Base-by-base conservation (phyloP, 1,140 invertebrate genomes). In the Dufourea novaeangliae region DNA sequence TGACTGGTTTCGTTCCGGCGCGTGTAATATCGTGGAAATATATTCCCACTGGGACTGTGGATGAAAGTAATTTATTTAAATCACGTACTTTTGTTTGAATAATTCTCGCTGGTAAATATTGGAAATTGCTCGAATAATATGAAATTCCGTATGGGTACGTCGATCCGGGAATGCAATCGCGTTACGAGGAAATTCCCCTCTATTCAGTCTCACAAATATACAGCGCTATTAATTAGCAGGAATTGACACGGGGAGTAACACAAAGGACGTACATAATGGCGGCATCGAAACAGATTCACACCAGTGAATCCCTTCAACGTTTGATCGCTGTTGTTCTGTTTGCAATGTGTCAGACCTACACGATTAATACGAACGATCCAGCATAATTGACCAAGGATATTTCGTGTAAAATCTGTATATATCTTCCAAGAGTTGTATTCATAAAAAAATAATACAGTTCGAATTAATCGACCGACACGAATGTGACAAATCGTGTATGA, bases 151-250 rank as follows among this genome's bases (percentile, higher is more conserved):
- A n/a, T 8, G 8, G 46, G 1, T 7, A 50, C 46, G 8, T 50
- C 20, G 46, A 50, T n/a, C 46, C n/a, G 20, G n/a, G n/a, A 50
- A n/a, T 50, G 46, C 46, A 1, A 50, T n/a, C 20, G 20, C n/a
- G 46, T 50, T 50, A 8, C 46, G 46, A 6, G 46, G 46, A n/a
- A n/a, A n/a, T 0, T 50, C 20, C 46, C 20, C 46, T 56, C 52
- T 27, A 20, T 56, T 27, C 25, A 27, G 1, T 11, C 1, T 3
- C 5, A 20, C 57, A 32, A 61, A 32, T 59, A 59, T 34, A 59
- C 32, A 22, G 20, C 37, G 5, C 57, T 22, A 37, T 61, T 61
- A 61, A 61, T 61, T 61, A 61, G 57, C 57, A 22, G 32, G 22
- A 34, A 37, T 61, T 20, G 32, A 34, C 29, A 37, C 25, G 25